Conservation (phyloP, 2,888 invertebrate species). For the Drosophila gaucha region DNA sequence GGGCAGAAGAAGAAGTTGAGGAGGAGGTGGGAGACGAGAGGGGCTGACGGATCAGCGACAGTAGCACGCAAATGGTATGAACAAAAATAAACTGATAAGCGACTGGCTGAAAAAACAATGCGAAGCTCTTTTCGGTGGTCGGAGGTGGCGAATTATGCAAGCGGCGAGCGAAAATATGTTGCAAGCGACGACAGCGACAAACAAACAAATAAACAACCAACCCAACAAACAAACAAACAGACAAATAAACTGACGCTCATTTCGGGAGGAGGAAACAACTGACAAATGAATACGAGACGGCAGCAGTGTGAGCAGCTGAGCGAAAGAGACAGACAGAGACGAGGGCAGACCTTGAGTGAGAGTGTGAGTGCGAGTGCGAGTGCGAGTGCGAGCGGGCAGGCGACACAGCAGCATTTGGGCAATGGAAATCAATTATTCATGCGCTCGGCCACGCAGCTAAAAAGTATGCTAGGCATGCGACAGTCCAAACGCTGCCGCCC, state of each 20-base stretch:
- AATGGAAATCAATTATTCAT: conserved; percentile 82
- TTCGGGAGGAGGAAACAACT: conserved; percentile 32
- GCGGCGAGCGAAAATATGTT: conserved; percentile 64
- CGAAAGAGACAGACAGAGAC: background rate
- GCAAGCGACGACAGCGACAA: conserved; percentile 67
- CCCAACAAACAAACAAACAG: conserved; percentile 41
- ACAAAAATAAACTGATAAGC: conserved; percentile 75
- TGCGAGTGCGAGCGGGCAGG: conserved; percentile 13
- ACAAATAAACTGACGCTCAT: conserved; percentile 62
- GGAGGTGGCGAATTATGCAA: conserved; percentile 45
- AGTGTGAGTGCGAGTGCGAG: background rate
- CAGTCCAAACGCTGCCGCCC: conserved; percentile 30
- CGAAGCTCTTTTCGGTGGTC: background rate
- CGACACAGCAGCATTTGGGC: conserved; percentile 45
- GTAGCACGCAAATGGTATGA: conserved; percentile 62
- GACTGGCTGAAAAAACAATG: conserved; percentile 66
- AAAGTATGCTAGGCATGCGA: conserved; percentile 67
- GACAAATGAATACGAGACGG: conserved; percentile 70
- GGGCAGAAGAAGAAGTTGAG: background rate
- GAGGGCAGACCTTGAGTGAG: background rate
- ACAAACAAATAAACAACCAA: conserved; percentile 62
- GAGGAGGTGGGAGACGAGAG: background rate
- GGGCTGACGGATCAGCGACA: conserved; percentile 53
- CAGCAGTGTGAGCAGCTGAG: conserved; percentile 17
- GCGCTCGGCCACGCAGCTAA: conserved; percentile 70